Base-by-base conservation (phyloP, 2,888 invertebrate species). In the Loripinus fragilis region DNA sequence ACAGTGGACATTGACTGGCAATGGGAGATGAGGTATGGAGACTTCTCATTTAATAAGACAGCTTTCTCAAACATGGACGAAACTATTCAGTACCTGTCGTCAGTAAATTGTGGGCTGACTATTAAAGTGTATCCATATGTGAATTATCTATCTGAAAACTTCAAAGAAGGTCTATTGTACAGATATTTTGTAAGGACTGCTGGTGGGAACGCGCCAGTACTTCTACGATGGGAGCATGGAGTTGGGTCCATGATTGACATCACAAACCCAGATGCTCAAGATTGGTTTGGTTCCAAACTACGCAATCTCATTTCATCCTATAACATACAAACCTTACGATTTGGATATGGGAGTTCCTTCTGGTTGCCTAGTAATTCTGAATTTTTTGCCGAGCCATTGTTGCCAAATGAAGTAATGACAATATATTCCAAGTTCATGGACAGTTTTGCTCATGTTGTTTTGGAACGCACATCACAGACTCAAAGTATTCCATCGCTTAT, bases 11-110 rank as follows among this genome's bases (percentile, higher is more conserved):
- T 98, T 76, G 95, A 98, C 86, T 73, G 96, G 95, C 95, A 96
- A 45, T 98, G 98, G 97, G 97, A 98, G 93, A 95, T 95, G 17
- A 96, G 97, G 90, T 97, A 97, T 91, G 98, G 98, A 0, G 96
- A 97, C 0, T 94, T 97, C 71, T 95, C 95, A 3, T 97, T 98
- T 79, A 95, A 97, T 85, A 94, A 94, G 30, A 42, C 74, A n/a
- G 76, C 69, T 8, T 88, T 90, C 71, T 38, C 77, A 20, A 89
- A 90, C 68, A 76, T 88, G 10, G 79, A 86, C 2, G 72, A 79
- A 10, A 45, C 88, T 76, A 30, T 85, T 8, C 67, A 81, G 0
- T 20, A 67, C 0, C 42, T 86, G 8, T 48, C 71, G 25, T 25
- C n/a, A 2, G 74, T 76, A 20, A 80, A 78, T 17, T 86, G 86